A percentile compares a stretch with the other conserved stretches of the same genome.
Conservation (phyloP, 2,113 vertebrate species). For the Mesocricetus auratus region DNA sequence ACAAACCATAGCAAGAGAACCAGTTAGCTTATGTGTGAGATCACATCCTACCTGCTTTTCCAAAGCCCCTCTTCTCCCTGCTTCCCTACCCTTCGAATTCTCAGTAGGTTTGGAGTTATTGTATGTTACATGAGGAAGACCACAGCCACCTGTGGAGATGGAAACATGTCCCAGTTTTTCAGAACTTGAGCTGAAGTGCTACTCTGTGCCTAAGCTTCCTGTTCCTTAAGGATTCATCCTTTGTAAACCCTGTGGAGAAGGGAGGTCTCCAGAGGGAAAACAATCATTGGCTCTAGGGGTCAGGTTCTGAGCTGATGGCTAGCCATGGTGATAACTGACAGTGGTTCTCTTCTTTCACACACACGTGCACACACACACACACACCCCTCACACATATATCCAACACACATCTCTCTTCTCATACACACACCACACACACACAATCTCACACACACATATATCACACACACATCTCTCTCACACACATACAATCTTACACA, state of each 20-base stretch:
- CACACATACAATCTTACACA: too few relatives aligned
- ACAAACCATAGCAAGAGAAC: neutral
- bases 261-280: neutral
- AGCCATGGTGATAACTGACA: neutral
- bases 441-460: too few relatives aligned
- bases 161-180: neutral
- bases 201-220: neutral
- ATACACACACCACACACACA: too few relatives aligned
- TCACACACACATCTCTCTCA: too few relatives aligned
- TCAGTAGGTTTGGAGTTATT: neutral
- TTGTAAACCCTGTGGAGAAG: too few relatives aligned
- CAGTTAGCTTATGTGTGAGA: accelerated
- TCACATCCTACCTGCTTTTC: neutral
- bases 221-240: neutral
- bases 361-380: neutral
- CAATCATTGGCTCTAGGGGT: neutral
- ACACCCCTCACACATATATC: too few relatives aligned
- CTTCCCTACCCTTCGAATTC: neutral
- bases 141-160: neutral
- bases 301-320: neutral
- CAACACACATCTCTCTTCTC: too few relatives aligned
- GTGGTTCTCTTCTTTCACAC: neutral
- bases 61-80: neutral
- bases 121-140: neutral
- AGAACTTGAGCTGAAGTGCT: neutral